These are phyloP conservation scores for Chironomus tepperi DNA, from an alignment of 1,140 invertebrate genomes.

Conservation along the genomic window DNA sequence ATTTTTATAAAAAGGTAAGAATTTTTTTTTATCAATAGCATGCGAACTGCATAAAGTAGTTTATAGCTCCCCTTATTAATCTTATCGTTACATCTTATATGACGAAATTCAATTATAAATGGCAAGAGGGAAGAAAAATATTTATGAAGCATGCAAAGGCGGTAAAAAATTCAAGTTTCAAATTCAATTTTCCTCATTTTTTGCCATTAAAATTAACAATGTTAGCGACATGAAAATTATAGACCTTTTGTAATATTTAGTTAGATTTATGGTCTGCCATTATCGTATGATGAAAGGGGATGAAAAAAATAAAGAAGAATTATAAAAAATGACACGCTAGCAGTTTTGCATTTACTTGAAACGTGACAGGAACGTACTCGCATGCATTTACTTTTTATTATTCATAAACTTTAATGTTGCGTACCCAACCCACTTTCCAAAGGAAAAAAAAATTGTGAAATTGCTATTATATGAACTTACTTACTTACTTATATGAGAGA, in stretches of 20 bases:
- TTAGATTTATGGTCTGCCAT: not conserved
- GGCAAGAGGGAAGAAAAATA: too few species aligned
- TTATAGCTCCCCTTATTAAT: not conserved
- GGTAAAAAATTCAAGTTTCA: constrained; percentile 5
- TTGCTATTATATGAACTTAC: too few species aligned
- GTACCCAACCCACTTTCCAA: too few species aligned
- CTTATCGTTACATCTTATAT: not conserved
- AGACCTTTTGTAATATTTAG: not conserved
- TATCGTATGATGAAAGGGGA: not conserved
- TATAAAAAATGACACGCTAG: constrained; percentile 13
- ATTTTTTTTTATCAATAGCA: too few species aligned
- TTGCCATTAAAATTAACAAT: not conserved
- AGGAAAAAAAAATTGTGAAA: too few species aligned
- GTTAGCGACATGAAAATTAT: constrained; percentile 8
- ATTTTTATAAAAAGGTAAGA: constrained; percentile 36
- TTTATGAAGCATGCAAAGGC: not conserved
- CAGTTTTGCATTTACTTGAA: not conserved
- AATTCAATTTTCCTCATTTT: constrained; percentile 1
- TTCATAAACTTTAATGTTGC: constrained; percentile 22
- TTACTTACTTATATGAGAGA: too few species aligned
- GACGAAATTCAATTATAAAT: not conserved
- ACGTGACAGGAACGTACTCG: not conserved
- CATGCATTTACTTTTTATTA: not conserved
- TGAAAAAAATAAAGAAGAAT: not conserved
- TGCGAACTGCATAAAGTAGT: too few species aligned